phyloP scores from a whole-genome alignment of 2,113 vertebrate species.

The Chrysemys picta region DNA sequence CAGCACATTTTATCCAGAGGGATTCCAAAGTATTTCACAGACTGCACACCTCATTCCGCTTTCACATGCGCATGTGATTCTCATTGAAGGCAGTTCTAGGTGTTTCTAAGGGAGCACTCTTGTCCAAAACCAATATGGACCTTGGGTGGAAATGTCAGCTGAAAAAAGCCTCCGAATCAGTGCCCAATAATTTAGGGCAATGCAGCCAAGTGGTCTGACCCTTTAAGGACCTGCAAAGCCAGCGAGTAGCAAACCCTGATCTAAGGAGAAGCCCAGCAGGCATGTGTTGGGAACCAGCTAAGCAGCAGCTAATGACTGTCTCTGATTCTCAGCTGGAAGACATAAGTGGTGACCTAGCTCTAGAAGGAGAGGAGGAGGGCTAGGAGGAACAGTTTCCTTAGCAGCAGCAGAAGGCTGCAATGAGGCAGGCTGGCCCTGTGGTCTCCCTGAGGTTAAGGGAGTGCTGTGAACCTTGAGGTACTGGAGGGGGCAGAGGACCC shows the following conservation, averaged over 20 bases:
- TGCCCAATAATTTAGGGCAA: background rate
- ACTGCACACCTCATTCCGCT: background rate
- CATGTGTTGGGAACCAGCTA: background rate
- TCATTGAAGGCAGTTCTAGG: fast-evolving
- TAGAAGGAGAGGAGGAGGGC: background rate
- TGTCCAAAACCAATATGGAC: background rate
- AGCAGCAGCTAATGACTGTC: no score
- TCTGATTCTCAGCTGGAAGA: no score
- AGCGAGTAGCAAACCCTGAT: background rate
- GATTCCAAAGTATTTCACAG: background rate
- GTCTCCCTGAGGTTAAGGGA: background rate
- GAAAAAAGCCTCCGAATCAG: background rate
- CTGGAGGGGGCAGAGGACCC: background rate
- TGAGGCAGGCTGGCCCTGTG: background rate
- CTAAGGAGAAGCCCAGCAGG: background rate
- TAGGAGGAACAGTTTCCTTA: background rate
- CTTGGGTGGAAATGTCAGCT: background rate
- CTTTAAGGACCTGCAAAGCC: background rate
- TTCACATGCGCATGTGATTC: background rate
- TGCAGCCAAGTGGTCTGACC: background rate
- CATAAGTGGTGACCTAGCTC: no score
- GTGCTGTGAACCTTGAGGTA: background rate
- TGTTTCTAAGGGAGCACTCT: background rate
- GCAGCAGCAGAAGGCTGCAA: background rate
- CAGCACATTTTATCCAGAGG: background rate